Evolutionary conservation across 2,888 invertebrate genomes (phyloP).

Genomic region (Imbricaverruca yamaguchii): DNA sequence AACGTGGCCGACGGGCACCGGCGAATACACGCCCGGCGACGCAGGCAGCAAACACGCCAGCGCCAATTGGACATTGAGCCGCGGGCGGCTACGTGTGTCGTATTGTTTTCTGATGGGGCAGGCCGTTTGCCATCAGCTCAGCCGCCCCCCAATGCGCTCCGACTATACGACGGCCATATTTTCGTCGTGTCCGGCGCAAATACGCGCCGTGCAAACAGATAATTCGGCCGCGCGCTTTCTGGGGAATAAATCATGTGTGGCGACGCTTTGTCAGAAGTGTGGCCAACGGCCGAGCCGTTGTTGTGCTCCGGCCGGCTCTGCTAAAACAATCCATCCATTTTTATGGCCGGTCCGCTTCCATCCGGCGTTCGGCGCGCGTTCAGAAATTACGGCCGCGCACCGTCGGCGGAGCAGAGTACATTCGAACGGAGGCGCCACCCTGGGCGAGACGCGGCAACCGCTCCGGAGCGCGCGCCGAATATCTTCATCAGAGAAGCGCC

Average conservation of each 20-base stretch:
- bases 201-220: background rate
- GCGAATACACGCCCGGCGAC: too few relatives aligned
- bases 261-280: background rate
- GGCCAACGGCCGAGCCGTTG: background rate
- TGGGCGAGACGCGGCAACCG: background rate
- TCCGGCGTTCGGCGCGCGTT: background rate
- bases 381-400: background rate
- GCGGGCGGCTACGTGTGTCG: too few relatives aligned
- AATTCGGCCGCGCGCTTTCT: background rate
- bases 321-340: constrained; percentile 14
- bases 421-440: background rate
- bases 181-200: background rate
- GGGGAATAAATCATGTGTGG: background rate
- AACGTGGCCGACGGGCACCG: too few relatives aligned
- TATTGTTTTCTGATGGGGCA: background rate
- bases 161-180: background rate
- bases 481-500: background rate
- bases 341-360: background rate
- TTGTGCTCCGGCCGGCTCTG: background rate
- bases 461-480: background rate
- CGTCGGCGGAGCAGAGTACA: background rate
- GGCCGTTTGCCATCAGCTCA: background rate
- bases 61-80: too few relatives aligned
- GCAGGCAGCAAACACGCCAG: too few relatives aligned
- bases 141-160: background rate